phyloP scores from a whole-genome alignment of 2,113 vertebrate genomes.

The Phoenicopterus ruber region DNA sequence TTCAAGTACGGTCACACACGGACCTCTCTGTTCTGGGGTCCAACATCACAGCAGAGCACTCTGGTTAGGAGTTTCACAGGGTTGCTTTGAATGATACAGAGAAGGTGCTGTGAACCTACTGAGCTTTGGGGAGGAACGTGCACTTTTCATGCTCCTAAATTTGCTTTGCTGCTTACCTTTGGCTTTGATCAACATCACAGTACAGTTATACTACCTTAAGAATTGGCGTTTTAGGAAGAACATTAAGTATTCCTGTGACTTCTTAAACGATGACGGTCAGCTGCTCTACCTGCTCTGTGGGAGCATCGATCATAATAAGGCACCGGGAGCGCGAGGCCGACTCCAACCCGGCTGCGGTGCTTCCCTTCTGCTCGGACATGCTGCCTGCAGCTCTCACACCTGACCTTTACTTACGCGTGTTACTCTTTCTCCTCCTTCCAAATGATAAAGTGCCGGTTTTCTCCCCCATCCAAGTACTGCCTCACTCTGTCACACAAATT shows the following conservation, averaged over 20 bases:
- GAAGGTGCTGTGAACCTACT: neutral
- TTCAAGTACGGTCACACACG: neutral
- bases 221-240: neutral
- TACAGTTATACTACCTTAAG: neutral
- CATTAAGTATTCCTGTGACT: fast-evolving
- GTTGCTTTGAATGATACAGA: fast-evolving
- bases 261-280: neutral
- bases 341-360: neutral
- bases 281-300: neutral
- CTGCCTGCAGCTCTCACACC: neutral
- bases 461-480: neutral
- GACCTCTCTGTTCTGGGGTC: neutral
- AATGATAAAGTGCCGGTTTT: neutral
- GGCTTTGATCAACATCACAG: neutral
- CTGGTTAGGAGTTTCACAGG: neutral
- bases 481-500: neutral
- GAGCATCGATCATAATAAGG: neutral
- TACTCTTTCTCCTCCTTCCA: neutral
- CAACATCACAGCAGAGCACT: neutral
- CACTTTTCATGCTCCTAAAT: neutral
- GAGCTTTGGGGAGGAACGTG: neutral
- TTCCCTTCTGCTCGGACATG: neutral
- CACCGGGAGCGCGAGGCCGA: neutral
- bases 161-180: neutral
- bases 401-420: neutral